A percentile compares a stretch with the other conserved stretches of the same genome.
phyloP scores from a whole-genome alignment of 2,797 vertebrate genomes.

The Fringilla coelebs region DNA sequence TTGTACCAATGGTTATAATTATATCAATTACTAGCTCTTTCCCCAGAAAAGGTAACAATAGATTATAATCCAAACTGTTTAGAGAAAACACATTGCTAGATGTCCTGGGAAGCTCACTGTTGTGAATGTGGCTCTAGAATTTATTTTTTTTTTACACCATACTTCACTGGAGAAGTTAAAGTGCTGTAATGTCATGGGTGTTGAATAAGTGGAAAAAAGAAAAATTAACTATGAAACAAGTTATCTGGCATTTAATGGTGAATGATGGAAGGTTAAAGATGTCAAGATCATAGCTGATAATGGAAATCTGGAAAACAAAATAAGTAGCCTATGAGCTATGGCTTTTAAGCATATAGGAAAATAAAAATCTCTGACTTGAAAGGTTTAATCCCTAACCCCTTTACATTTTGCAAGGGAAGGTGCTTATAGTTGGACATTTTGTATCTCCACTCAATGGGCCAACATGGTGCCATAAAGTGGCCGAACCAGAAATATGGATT shows the following conservation, averaged over 20 bases:
- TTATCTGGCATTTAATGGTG: constrained; percentile 43
- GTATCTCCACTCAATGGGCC: background rate
- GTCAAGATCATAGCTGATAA: constrained; percentile 35
- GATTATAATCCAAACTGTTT: constrained; percentile 3
- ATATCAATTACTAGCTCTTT: background rate
- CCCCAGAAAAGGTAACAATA: background rate
- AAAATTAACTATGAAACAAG: constrained; percentile 56
- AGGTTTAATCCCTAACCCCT: background rate
- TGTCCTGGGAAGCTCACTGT: background rate
- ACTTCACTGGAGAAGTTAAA: constrained; percentile 59
- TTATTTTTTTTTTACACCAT: constrained; percentile 8
- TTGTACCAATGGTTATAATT: background rate
- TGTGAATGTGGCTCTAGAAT: constrained; percentile 2
- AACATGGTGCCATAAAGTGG: background rate
- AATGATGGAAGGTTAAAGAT: constrained; percentile 40
- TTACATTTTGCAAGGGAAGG: background rate
- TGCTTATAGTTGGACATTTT: background rate
- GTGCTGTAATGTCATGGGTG: constrained; percentile 9
- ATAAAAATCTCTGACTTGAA: constrained; percentile 48
- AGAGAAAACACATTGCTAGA: background rate
- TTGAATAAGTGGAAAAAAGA: constrained; percentile 38
- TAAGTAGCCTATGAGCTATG: background rate
- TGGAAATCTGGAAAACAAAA: constrained; percentile 46
- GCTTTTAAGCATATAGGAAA: constrained; percentile 32
- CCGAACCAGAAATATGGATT: background rate